Evolutionary conservation across 2,888 invertebrate genomes (phyloP).

Genomic region (Spodoptera exigua): DNA sequence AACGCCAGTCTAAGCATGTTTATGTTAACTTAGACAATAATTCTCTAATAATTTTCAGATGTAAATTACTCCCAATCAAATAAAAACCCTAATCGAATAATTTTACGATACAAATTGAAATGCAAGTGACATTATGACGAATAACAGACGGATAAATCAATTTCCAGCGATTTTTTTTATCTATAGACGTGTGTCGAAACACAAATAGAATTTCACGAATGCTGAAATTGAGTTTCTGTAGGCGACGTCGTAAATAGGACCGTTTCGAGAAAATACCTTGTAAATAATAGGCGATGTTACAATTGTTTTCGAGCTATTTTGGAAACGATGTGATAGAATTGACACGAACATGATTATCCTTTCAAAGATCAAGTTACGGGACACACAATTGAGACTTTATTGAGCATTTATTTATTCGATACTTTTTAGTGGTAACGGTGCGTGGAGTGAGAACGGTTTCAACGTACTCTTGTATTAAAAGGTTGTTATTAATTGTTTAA

Average conservation of each 20-base stretch:
- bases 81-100: background rate
- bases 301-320: slow-evolving; percentile 31
- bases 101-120: slow-evolving; percentile 11
- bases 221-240: slow-evolving; percentile 69
- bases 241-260: slow-evolving; percentile 62
- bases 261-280: slow-evolving; percentile 58
- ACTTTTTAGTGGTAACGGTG: background rate
- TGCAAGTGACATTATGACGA: slow-evolving; percentile 15
- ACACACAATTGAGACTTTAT: slow-evolving; percentile 6
- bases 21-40: too few relatives aligned
- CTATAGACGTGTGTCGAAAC: slow-evolving; percentile 62
- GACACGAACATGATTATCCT: slow-evolving; percentile 24
- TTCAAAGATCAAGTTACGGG: slow-evolving; percentile 12
- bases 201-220: slow-evolving; percentile 67
- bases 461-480: too few relatives aligned
- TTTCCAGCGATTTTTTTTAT: slow-evolving; percentile 62
- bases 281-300: slow-evolving; percentile 45
- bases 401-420: slow-evolving; percentile 1
- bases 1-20: too few relatives aligned
- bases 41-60: too few relatives aligned
- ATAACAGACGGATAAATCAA: slow-evolving; percentile 60
- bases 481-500: too few relatives aligned
- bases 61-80: too few relatives aligned
- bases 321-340: slow-evolving; percentile 19
- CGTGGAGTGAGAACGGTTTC: too few relatives aligned